Percentiles rank a stretch among this genome's conserved stretches.
phyloP scores from a whole-genome alignment of 2,888 invertebrate genomes.

The Thyatira batis region DNA sequence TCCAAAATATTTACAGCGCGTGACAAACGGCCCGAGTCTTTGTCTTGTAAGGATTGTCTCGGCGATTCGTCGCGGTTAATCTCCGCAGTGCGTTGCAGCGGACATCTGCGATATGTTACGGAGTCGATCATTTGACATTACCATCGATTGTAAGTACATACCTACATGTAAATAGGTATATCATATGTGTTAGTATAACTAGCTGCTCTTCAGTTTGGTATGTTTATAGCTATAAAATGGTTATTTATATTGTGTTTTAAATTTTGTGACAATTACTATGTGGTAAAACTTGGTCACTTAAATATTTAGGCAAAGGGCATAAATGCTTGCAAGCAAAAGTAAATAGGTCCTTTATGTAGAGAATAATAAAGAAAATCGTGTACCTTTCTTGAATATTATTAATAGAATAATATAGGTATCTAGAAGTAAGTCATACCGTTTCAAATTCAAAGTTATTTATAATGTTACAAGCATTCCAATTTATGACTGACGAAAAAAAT shows the following conservation, averaged over 20 bases:
- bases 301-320: too few relatives aligned
- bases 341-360: too few relatives aligned
- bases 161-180: not conserved
- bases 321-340: too few relatives aligned
- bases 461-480: not conserved
- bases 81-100: slow-evolving; percentile 53
- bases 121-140: slow-evolving; percentile 43
- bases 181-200: slow-evolving; percentile 2
- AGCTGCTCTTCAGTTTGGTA: not conserved
- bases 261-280: too few relatives aligned
- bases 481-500: not conserved
- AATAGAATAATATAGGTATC: too few relatives aligned
- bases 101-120: slow-evolving; percentile 56
- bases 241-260: too few relatives aligned
- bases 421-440: too few relatives aligned
- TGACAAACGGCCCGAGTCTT: slow-evolving; percentile 69
- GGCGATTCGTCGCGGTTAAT: slow-evolving; percentile 70
- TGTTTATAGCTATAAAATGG: too few relatives aligned
- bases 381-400: too few relatives aligned
- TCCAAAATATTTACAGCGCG: slow-evolving; percentile 81
- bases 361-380: not conserved
- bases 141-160: slow-evolving; percentile 33
- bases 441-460: too few relatives aligned
- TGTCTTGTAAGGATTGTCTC: slow-evolving; percentile 71
- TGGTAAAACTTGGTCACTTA: too few relatives aligned